Conservation (phyloP, 2,888 invertebrate species). For the Deilephila elpenor region DNA sequence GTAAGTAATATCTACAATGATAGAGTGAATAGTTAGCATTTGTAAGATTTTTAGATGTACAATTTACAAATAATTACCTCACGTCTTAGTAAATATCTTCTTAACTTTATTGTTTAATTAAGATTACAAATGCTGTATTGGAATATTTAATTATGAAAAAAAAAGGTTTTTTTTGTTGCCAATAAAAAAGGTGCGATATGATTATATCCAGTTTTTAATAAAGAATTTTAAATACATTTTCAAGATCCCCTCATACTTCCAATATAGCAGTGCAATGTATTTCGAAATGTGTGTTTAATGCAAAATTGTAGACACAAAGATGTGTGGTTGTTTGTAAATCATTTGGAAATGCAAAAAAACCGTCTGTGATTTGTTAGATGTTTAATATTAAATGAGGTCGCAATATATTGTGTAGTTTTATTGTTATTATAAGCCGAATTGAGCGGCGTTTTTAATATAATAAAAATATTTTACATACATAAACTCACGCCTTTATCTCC, state of each 20-base stretch:
- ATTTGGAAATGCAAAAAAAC: conserved; percentile 56
- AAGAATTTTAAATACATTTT: too few species aligned
- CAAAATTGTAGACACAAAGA: conserved; percentile 20
- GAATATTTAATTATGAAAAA: neutral
- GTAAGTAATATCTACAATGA: neutral
- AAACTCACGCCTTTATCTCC: too few species aligned
- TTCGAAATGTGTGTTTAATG: neutral
- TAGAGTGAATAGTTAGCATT: conserved; percentile 29
- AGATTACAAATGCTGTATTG: neutral
- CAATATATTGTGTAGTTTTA: conserved; percentile 7
- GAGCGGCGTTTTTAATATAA: neutral
- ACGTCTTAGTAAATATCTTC: neutral
- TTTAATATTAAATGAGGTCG: conserved; percentile 67
- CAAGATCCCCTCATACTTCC: neutral
- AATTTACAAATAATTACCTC: conserved; percentile 24
- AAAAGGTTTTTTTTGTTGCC: neutral
- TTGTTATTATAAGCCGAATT: neutral
- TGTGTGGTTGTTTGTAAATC: neutral
- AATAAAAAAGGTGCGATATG: neutral
- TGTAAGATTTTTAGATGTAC: conserved; percentile 29
- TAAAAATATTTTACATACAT: neutral
- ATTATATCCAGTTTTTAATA: too few species aligned
- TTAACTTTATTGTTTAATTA: neutral
- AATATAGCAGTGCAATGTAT: neutral
- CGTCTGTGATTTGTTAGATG: conserved; percentile 75